Evolutionary conservation across 2,888 invertebrate species (phyloP).

Genomic region (Tiliacea citrago): DNA sequence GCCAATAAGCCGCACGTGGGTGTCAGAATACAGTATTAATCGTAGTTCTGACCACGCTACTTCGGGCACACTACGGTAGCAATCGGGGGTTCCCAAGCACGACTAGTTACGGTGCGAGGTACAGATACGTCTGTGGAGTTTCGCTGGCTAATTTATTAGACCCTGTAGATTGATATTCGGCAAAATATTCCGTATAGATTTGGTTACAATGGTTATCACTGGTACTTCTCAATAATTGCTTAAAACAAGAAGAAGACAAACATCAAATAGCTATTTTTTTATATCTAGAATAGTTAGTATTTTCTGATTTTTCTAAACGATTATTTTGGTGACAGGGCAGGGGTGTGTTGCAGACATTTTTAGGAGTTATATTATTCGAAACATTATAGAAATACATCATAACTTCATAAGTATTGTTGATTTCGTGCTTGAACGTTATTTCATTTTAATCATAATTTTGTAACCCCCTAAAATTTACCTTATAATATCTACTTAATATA

Average conservation of each 20-base stretch:
- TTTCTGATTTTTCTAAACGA: background rate
- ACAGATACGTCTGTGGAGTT: too few relatives aligned
- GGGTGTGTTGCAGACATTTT: background rate
- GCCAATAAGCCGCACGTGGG: too few relatives aligned
- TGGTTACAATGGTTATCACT: background rate
- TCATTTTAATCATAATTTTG: background rate
- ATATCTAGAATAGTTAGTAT: background rate
- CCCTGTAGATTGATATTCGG: background rate
- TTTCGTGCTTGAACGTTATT: background rate
- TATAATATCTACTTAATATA: background rate
- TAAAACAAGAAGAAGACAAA: too few relatives aligned
- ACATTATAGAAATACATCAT: background rate
- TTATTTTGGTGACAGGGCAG: background rate
- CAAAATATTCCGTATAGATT: conserved; percentile 4
- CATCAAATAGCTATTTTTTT: too few relatives aligned
- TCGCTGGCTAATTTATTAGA: too few relatives aligned
- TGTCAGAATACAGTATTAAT: too few relatives aligned
- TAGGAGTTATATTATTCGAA: background rate
- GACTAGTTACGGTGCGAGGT: too few relatives aligned
- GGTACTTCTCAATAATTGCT: background rate
- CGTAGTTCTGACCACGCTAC: too few relatives aligned
- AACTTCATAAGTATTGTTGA: background rate
- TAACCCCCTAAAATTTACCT: background rate
- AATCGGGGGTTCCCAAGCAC: too few relatives aligned
- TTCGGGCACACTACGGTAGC: too few relatives aligned